These are phyloP conservation scores for Drosophila nasuta DNA, from an alignment of 1,140 invertebrate species.

Conservation along the genomic window DNA sequence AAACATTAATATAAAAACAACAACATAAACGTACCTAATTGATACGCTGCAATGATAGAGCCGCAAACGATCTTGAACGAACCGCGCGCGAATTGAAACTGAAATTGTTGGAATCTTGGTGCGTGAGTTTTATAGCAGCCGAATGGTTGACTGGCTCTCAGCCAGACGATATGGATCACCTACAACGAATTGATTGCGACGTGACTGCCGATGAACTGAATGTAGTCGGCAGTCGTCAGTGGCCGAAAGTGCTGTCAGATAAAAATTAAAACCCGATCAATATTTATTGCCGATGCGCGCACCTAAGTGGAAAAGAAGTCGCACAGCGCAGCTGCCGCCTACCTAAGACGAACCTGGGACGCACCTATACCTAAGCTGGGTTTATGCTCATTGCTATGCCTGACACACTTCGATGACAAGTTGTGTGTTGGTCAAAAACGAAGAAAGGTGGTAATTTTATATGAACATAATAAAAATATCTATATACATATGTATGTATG, in stretches of 20 bases:
- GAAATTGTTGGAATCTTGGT: slow-evolving; percentile 59
- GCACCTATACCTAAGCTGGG: slow-evolving; percentile 27
- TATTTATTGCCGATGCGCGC: slow-evolving; percentile 58
- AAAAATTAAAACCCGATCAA: slow-evolving; percentile 50
- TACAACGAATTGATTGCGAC: slow-evolving; percentile 24
- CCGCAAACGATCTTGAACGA: slow-evolving; percentile 54
- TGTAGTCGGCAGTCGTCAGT: not conserved
- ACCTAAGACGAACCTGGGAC: slow-evolving; percentile 15
- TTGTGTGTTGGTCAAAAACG: slow-evolving; percentile 25
- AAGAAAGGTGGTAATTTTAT: slow-evolving; percentile 47
- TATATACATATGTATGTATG: not conserved
- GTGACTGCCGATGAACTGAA: slow-evolving; percentile 34
- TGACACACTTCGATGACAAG: slow-evolving; percentile 55
- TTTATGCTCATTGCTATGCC: slow-evolving; percentile 66
- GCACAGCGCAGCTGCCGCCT: not conserved
- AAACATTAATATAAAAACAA: not conserved
- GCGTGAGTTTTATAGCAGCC: slow-evolving; percentile 64
- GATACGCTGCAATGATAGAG: slow-evolving; percentile 15
- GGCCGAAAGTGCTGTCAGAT: slow-evolving; percentile 47
- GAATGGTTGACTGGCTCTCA: slow-evolving; percentile 11
- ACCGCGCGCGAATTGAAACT: slow-evolving; percentile 61
- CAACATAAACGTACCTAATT: slow-evolving; percentile 20
- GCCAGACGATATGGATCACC: slow-evolving; percentile 14
- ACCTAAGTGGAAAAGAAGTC: slow-evolving; percentile 13
- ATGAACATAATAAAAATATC: not conserved